Evolutionary conservation across 2,113 vertebrate species (phyloP), one percentile per base, ranked within the genome.

Genomic region (Tor tambroides): DNA sequence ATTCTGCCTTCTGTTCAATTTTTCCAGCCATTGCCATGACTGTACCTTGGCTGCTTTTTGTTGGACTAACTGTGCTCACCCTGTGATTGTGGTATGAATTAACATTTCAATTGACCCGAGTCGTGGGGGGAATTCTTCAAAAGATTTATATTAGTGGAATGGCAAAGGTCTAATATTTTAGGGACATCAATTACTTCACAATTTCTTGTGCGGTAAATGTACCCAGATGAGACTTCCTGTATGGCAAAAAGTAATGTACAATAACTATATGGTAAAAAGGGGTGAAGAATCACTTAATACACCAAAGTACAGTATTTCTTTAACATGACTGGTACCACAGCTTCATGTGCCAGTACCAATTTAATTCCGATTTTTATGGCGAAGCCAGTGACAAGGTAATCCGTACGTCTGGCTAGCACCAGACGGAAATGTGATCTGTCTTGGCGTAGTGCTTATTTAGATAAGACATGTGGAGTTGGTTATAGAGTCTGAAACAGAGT

Each of bases 391-490:
- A 89, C 85, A 85, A 87, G 87, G 78, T 90, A 90, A 90, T 87
- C 87, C 83, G 49, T 85, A 81, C 80, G 72, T 90, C 85, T 87
- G 89, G 86, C 81, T 59, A 65, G 85, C 89, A 78, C 83, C 87
- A 78, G 78, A 83, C 74, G 83, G 83, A 90, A 81, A 80, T 79
- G 83, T 80, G 87, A 87, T 87, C 80, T 71, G 74, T 76, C 83
- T 80, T 85, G 87, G 87, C 83, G 1, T 46, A 23, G 30, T 77
- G 74, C 69, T 87, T 90, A 89, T 90, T 90, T 90, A 87, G 89
- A 90, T 87, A 90, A 87, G 83, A 89, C 89, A 90, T 86, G 74
- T 90, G 89, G 87, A 89, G 78, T 46, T 87, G 79, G 85, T 90
- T 90, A 90, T 38, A 30, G 69, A 38, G 71, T 49, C 51, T 7